These are phyloP conservation scores for Zygogramma bicolorata DNA, from an alignment of 2,888 invertebrate species.

Conservation along the genomic window DNA sequence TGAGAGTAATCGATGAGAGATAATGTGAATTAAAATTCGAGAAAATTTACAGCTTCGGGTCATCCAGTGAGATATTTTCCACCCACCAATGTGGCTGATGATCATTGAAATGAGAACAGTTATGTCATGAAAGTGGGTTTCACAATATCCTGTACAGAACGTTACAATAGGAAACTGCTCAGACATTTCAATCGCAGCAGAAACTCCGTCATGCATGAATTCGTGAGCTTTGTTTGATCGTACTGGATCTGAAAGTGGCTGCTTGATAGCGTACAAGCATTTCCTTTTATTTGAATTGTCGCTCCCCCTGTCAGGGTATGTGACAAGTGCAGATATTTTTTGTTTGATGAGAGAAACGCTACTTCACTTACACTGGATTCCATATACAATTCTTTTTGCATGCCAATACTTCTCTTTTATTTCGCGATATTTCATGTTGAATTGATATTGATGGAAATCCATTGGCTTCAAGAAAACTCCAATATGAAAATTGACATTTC, in stretches of 20 bases:
- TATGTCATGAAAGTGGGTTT: background rate
- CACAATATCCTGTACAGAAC: background rate
- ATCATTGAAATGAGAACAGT: no score
- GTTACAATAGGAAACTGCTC: background rate
- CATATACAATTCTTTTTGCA: background rate
- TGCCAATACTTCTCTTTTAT: no score
- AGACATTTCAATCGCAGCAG: background rate
- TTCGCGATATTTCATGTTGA: no score
- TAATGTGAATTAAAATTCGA: no score
- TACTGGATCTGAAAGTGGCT: slow-evolving; percentile 27
- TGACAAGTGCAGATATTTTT: background rate
- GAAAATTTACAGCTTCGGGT: no score
- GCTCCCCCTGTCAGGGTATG: background rate
- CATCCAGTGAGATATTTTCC: no score
- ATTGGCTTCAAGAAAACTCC: no score
- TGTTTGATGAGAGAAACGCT: background rate
- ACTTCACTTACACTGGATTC: background rate
- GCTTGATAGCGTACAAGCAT: slow-evolving; percentile 21
- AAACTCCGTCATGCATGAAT: background rate
- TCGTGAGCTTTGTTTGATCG: slow-evolving; percentile 10
- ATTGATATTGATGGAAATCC: no score
- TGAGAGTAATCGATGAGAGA: no score
- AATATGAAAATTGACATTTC: no score
- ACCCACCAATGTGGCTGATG: no score
- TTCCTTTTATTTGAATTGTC: background rate